These are phyloP conservation scores for Clanis bilineata DNA, from an alignment of 2,888 invertebrate genomes.

Conservation along the genomic window DNA sequence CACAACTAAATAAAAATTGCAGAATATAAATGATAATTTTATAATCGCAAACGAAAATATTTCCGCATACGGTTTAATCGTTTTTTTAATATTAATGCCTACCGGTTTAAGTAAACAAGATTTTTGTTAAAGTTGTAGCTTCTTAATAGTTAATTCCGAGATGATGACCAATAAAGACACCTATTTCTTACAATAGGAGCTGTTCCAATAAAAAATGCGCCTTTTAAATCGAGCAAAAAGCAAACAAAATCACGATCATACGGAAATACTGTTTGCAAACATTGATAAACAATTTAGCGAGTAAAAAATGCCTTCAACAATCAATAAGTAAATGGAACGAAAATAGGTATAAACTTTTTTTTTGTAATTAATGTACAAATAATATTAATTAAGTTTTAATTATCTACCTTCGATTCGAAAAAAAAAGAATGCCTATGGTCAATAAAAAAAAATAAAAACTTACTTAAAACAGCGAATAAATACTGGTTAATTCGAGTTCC, in stretches of 20 bases:
- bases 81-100: background rate
- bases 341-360: background rate
- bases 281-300: background rate
- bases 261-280: background rate
- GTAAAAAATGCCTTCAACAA: background rate
- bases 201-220: background rate
- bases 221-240: background rate
- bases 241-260: background rate
- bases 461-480: constrained; percentile 68
- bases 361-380: background rate
- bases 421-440: constrained; percentile 15
- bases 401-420: background rate
- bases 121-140: background rate
- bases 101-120: background rate
- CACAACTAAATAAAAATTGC: background rate
- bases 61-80: background rate
- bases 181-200: background rate
- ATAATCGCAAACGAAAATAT: background rate
- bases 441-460: constrained; percentile 42
- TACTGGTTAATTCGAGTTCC: constrained; percentile 72
- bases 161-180: background rate
- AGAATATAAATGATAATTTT: background rate
- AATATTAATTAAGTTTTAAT: background rate
- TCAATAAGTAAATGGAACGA: background rate
- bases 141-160: background rate